These are phyloP conservation scores for Diorhabda sublineata DNA, from an alignment of 1,140 invertebrate genomes.

Conservation along the genomic window DNA sequence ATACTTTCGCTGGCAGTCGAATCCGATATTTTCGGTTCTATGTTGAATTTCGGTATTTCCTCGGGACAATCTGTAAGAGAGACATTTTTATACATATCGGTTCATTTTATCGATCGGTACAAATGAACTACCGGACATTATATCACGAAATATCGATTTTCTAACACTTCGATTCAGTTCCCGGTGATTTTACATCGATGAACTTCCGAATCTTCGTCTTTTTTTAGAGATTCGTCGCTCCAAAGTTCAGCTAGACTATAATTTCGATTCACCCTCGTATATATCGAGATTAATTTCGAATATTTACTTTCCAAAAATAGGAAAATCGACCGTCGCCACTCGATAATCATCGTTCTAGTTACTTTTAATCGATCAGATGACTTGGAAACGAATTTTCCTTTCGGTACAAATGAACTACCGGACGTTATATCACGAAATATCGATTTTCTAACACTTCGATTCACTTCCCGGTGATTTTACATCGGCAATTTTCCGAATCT, in stretches of 20 bases:
- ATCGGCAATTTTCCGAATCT: not conserved
- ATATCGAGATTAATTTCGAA: too few relatives aligned
- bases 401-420: not conserved
- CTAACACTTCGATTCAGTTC: not conserved
- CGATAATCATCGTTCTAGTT: too few relatives aligned
- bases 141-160: not conserved
- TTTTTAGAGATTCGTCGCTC: too few relatives aligned
- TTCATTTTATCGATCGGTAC: not conserved
- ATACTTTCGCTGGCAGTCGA: conserved; percentile 32
- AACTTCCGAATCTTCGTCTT: not conserved
- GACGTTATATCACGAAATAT: not conserved
- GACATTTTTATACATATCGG: not conserved
- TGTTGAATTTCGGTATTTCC: conserved; percentile 49
- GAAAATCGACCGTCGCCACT: too few relatives aligned
- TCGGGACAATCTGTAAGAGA: conserved; percentile 46
- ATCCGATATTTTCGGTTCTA: conserved; percentile 26
- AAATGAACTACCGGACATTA: not conserved
- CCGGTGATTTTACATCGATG: not conserved
- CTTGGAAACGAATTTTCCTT: too few relatives aligned
- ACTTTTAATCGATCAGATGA: too few relatives aligned
- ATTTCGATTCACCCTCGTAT: too few relatives aligned
- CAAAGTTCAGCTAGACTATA: too few relatives aligned
- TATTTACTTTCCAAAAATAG: too few relatives aligned
- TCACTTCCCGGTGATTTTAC: not conserved
- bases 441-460: not conserved